Evolutionary conservation across 2,797 vertebrate species (phyloP), one percentile per base, ranked within the genome.

Genomic region (Chloroceryle amazona): DNA sequence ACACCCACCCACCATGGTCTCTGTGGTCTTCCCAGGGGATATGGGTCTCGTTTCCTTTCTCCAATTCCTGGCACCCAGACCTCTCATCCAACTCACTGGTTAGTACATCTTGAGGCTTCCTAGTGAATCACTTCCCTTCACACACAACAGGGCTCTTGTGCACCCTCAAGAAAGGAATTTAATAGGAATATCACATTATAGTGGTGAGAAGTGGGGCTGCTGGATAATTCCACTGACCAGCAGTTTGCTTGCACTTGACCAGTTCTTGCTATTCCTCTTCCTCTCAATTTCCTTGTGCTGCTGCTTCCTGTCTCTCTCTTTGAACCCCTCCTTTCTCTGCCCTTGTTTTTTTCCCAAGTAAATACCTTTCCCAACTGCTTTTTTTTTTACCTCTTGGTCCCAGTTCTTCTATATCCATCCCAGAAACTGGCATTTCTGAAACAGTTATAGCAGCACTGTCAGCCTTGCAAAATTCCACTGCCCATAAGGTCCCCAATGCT

Each of bases 181-280:
- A 44, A 12, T 23, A 31, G 11, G 35, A 49, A 60, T 14, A 18
- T 25, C 39, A 41, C 18, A 31, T 11, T 44, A 8, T 6, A 21
- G 28, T 37, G 33, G 23, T 62, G 23, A 57, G 60, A 17, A 67
- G 28, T 16, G 37, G 8, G 8, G 23, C 13, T 72, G 21, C 61
- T 2, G 1, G 39, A 33, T 14, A 39, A 46, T 18, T 2, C 0
- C 28, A 15, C 4, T 31, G 13, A 76, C 44, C 39, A 58, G 7
- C 12, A 76, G 22, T 5, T 60, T 61, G 8, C 41, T 66, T 39
- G 23, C 13, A 29, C 26, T 63, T 1, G 1, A 29, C 8, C 8
- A 10, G 15, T 8, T 63, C 55, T 82, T 67, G 6, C 9, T 41
- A 7, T n/a, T 13, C 8, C 7, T 72, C 20, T 55, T 51, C 18